A percentile compares a stretch with the other conserved stretches of the same genome.
Evolutionary conservation across 2,888 invertebrate genomes (phyloP).

Genomic region (Myopa tessellatipennis): DNA sequence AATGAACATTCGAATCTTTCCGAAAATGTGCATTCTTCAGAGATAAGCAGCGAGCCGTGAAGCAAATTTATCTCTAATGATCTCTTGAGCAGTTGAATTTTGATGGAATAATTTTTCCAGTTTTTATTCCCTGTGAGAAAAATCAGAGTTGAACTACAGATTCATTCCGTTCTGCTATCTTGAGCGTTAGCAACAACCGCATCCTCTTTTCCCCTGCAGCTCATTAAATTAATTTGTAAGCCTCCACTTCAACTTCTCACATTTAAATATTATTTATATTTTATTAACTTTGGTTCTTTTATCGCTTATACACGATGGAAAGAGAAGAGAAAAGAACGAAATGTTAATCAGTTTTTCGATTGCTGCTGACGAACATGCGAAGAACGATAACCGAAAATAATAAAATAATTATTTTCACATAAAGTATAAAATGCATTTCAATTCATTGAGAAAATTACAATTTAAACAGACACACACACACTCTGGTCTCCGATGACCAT

Average conservation of each 20-base stretch:
- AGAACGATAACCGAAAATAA: neutral
- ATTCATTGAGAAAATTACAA: constrained; percentile 11
- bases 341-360: neutral
- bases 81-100: neutral
- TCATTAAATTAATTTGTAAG: no score
- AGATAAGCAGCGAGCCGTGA: neutral
- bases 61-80: constrained; percentile 10
- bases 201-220: no score
- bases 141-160: no score
- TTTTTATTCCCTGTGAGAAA: neutral
- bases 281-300: no score
- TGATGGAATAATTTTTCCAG: neutral
- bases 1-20: constrained; percentile 4
- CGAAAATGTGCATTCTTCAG: neutral
- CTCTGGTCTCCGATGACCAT: no score
- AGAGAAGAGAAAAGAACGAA: no score
- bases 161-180: no score
- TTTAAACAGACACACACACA: neutral
- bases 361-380: neutral
- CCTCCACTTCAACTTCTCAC: no score
- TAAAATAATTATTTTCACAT: neutral
- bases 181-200: no score
- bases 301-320: no score
- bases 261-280: no score
- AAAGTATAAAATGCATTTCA: neutral